These are phyloP conservation scores for Cyprinodon tularosa DNA, from an alignment of 2,113 vertebrate genomes.

Conservation along the genomic window DNA sequence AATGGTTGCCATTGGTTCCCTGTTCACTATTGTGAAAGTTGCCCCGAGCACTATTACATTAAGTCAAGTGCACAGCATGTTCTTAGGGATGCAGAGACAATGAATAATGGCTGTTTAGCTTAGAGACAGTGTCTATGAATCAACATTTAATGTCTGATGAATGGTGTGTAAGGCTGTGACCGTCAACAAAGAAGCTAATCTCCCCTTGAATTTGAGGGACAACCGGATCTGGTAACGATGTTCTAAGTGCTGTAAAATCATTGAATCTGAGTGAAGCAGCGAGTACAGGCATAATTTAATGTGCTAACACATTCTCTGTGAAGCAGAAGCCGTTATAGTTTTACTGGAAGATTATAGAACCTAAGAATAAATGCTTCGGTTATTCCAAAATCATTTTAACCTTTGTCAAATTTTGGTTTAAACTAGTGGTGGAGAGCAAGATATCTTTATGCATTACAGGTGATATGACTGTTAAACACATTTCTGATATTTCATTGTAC, in stretches of 20 bases:
- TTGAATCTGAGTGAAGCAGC: neutral
- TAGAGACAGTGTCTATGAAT: conserved; percentile 27
- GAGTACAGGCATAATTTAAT: neutral
- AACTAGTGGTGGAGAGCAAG: too few species aligned
- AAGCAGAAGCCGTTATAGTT: neutral
- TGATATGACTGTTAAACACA: too few species aligned
- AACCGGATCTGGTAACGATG: neutral
- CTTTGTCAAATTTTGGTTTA: too few species aligned
- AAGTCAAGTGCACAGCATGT: conserved; percentile 15
- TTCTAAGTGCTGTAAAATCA: conserved; percentile 19
- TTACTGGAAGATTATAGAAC: neutral
- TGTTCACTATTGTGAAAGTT: conserved; percentile 23
- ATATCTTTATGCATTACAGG: too few species aligned
- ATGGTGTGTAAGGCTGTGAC: conserved; percentile 10
- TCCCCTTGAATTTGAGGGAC: neutral
- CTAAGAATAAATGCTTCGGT: neutral
- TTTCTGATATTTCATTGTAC: too few species aligned
- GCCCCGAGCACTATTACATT: conserved; percentile 18
- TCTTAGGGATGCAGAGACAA: conserved; percentile 17
- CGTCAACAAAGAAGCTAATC: conserved; percentile 13
- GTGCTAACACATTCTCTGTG: neutral
- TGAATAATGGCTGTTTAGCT: conserved; percentile 69
- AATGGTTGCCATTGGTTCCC: conserved; percentile 18
- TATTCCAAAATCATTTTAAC: neutral
- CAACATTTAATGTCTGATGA: conserved; percentile 46